Evolutionary conservation across 2,888 invertebrate species (phyloP).

Genomic region (Cantharis lateralis): DNA sequence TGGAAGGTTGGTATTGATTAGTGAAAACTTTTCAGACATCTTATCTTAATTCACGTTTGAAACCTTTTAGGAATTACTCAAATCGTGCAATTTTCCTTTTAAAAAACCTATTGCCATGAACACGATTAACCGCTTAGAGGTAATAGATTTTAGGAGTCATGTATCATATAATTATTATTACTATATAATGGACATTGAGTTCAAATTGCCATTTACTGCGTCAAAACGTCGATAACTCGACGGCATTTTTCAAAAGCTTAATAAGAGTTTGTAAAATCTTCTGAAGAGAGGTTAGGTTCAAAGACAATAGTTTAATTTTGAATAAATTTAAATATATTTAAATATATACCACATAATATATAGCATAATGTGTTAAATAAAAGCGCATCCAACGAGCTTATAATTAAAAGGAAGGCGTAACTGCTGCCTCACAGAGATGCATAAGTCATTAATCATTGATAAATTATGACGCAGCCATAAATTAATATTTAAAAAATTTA

Average conservation of each 20-base stretch:
- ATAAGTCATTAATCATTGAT: constrained; percentile 16
- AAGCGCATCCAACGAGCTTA: neutral
- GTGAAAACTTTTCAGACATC: neutral
- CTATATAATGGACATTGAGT: neutral
- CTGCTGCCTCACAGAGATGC: neutral
- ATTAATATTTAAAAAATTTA: constrained; percentile 21
- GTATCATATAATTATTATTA: constrained; percentile 7
- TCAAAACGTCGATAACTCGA: neutral
- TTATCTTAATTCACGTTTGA: constrained; percentile 7
- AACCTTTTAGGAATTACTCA: constrained; percentile 3
- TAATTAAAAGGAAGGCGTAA: constrained; percentile 23
- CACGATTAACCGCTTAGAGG: constrained; percentile 1
- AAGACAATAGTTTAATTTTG: neutral
- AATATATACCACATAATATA: neutral
- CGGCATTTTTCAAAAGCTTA: neutral
- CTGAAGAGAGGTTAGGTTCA: neutral
- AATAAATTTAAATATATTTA: neutral
- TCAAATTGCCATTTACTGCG: neutral
- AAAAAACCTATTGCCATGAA: neutral
- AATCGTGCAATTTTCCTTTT: neutral
- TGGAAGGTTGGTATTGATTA: neutral
- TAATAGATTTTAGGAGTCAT: constrained; percentile 5
- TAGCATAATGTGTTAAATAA: neutral
- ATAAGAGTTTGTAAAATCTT: neutral
- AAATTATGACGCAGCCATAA: constrained; percentile 10